A percentile compares a stretch with the other conserved stretches of the same genome.
These are phyloP conservation scores for Matsumyia berberina DNA, from an alignment of 2,888 invertebrate genomes.

Conservation along the genomic window DNA sequence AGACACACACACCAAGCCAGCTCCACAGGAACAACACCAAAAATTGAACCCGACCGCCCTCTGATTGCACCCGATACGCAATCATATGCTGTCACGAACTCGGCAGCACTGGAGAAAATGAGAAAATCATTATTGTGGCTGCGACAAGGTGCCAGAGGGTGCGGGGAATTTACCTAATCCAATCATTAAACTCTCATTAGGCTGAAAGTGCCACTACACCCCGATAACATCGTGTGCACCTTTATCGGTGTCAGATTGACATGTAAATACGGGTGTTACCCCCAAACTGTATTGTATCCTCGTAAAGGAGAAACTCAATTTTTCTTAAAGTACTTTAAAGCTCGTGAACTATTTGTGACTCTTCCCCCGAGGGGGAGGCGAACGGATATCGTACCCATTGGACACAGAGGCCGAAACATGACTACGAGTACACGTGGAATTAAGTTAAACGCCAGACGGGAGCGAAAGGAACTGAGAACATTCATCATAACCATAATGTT, in stretches of 20 bases:
- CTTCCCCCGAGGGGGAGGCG: no score
- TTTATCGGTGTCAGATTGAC: conserved; percentile 43
- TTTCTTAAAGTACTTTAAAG: conserved; percentile 38
- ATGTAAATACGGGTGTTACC: conserved; percentile 18
- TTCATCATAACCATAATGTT: conserved; percentile 45
- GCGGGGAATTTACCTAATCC: conserved; percentile 33
- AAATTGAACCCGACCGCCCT: neutral
- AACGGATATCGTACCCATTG: neutral
- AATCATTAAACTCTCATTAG: conserved; percentile 70
- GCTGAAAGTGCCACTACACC: conserved; percentile 22
- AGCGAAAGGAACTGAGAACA: conserved; percentile 2
- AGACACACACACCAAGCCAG: conserved; percentile 1
- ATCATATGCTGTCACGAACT: conserved; percentile 18
- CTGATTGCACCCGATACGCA: conserved; percentile 42
- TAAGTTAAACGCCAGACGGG: conserved; percentile 21
- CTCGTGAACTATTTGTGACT: conserved; percentile 20
- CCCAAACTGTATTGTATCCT: neutral
- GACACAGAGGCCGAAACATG: neutral
- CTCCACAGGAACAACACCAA: neutral
- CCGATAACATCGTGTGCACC: conserved; percentile 34
- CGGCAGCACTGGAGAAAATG: conserved; percentile 20
- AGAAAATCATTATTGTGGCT: conserved; percentile 35
- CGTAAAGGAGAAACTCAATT: conserved; percentile 25
- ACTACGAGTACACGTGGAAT: conserved; percentile 40
- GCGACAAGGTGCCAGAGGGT: neutral